Evolutionary conservation across 2,113 vertebrate species (phyloP), one percentile per base, ranked within the genome.

Genomic region (Megaptera novaeangliae): DNA sequence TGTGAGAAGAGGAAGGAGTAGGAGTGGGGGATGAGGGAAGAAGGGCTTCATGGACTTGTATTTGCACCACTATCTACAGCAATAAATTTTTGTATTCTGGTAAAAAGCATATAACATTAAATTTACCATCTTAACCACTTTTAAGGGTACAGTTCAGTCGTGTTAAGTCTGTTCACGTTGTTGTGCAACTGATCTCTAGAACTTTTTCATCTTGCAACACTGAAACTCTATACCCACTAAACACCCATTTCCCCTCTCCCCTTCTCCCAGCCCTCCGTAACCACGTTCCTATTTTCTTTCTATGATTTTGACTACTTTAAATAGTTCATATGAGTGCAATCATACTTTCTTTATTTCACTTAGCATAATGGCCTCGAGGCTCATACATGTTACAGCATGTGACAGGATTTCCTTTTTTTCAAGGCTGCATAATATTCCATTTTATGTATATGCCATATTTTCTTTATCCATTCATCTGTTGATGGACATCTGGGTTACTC

Each of bases 1-100:
- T 85, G 94, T 88, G 94, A 84, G 88, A 55, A 71, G 85, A 88
- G 95, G 95, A 96, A 97, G 90, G 39, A 36, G 95, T 95, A 57
- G 97, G 96, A 94, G 96, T 6, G 31, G 66, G 86, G 66, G 81
- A 59, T 96, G 91, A 81, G 82, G 59, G 69, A 46, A 95, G 87
- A 75, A 39, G n/a, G 86, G 39, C 46, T 59, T 17, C 46, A 1
- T 25, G 46, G 59, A 29, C 46, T 82, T 78, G 23, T 18, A 8
- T 84, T 77, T 64, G 88, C 13, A 46, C 31, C 49, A 34, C 36
- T 17, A 0, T 92, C 93, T 57, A 77, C 75, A 41, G 39, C 52
- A 57, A 4, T 64, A 5, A 2, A 36, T 83, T 44, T 57, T 12
- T 12, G n/a, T 63, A 49, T 92, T 52, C 9, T 61, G 23, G 41